These are phyloP conservation scores for Prostheceraeus crozeri DNA, from an alignment of 2,888 invertebrate species.

Conservation along the genomic window DNA sequence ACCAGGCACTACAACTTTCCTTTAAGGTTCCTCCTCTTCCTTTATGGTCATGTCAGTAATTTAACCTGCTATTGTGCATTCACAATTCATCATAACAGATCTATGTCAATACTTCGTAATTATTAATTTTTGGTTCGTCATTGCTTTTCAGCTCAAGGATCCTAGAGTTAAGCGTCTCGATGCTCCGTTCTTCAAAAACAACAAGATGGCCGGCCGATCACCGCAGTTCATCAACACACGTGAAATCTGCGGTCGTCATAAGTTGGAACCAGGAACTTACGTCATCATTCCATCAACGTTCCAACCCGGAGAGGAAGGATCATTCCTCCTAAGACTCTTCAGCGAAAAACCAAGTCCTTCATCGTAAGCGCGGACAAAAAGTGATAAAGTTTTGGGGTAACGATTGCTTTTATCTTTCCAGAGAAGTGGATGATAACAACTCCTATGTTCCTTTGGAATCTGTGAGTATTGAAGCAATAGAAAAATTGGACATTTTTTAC, in stretches of 20 bases:
- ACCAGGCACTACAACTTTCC: too few relatives aligned
- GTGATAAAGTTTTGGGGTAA: too few relatives aligned
- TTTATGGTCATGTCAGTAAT: too few relatives aligned
- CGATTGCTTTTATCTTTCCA: background rate
- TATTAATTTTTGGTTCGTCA: too few relatives aligned
- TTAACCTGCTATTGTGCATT: too few relatives aligned
- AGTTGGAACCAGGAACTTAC: constrained; percentile 19
- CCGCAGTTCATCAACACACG: constrained; percentile 85
- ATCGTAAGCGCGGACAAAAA: too few relatives aligned
- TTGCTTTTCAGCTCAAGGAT: too few relatives aligned
- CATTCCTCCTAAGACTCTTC: constrained; percentile 29
- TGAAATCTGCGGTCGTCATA: constrained; percentile 27
- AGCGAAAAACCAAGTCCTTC: background rate
- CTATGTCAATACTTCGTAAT: too few relatives aligned
- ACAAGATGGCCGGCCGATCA: constrained; percentile 72
- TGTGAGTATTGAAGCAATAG: background rate
- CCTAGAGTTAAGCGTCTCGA: background rate
- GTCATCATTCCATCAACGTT: constrained; percentile 37
- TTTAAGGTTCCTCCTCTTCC: too few relatives aligned
- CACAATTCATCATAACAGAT: too few relatives aligned
- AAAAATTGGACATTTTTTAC: too few relatives aligned
- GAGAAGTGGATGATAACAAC: background rate
- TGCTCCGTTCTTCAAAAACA: too few relatives aligned
- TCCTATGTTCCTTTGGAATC: background rate
- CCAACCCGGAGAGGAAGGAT: constrained; percentile 17